Conservation (phyloP, 35 echinoderm and acorn worm genomes). For the Ophiothrix spiculata region DNA sequence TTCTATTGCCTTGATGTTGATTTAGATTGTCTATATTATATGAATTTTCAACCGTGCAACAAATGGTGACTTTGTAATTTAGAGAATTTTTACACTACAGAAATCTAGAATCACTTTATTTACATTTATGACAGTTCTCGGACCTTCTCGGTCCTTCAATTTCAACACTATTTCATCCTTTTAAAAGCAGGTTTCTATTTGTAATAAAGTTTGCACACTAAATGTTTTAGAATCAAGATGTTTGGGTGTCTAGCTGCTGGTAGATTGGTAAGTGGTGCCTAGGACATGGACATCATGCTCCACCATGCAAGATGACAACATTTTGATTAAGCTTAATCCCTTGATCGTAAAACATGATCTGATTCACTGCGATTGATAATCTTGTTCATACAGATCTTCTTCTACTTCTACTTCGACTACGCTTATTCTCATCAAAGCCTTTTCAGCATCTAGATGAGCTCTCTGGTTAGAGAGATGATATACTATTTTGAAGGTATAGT, state of each 20-base stretch:
- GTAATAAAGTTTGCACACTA: background rate
- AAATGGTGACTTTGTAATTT: background rate
- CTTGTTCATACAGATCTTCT: background rate
- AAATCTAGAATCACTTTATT: background rate
- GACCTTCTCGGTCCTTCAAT: background rate
- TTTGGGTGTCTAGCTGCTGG: slow-evolving; percentile 71
- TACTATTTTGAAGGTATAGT: too few relatives aligned
- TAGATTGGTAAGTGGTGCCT: slow-evolving; percentile 42
- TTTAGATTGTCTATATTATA: too few relatives aligned
- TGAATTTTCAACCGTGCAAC: too few relatives aligned
- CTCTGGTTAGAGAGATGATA: too few relatives aligned
- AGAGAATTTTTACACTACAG: background rate
- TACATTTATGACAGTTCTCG: background rate
- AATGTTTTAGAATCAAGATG: slow-evolving; percentile 19
- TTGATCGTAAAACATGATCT: background rate
- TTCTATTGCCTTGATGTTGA: too few relatives aligned
- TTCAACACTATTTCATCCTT: background rate
- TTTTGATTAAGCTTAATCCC: background rate
- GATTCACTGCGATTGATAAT: background rate
- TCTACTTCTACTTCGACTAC: background rate
- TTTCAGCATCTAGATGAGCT: background rate
- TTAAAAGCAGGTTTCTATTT: background rate
- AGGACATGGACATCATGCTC: background rate
- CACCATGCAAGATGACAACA: background rate
- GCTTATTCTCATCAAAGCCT: background rate